phyloP scores from a whole-genome alignment of 2,113 vertebrate genomes.

The Thamnaconus septentrionalis region DNA sequence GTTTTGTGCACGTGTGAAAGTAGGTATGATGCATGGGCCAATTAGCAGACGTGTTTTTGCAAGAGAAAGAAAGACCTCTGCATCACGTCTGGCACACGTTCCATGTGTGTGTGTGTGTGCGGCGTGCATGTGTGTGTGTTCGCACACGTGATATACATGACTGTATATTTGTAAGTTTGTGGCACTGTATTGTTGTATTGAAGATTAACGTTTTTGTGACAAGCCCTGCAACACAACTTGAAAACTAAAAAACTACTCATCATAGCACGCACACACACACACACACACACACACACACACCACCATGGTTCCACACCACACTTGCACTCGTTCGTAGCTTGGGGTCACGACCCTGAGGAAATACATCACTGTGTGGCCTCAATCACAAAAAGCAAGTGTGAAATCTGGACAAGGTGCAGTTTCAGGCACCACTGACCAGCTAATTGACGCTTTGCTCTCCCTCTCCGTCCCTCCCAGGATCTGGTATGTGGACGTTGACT shows the following conservation, averaged over 20 bases:
- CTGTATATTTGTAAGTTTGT: no score
- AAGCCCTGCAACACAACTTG: no score
- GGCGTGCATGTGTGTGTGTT: no score
- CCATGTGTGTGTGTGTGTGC: no score
- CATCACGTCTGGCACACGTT: conserved; percentile 28
- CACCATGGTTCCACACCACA: no score
- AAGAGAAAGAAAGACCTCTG: conserved; percentile 41
- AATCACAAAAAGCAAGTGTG: conserved; percentile 51
- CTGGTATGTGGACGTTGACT: conserved; percentile 24
- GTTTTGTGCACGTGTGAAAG: conserved; percentile 38
- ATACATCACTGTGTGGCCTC: conserved; percentile 48
- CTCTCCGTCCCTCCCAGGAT: conserved; percentile 1
- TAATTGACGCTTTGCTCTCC: conserved; percentile 19
- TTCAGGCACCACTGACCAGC: conserved; percentile 32
- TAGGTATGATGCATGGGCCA: conserved; percentile 18
- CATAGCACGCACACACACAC: no score
- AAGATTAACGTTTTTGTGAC: no score
- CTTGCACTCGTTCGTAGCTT: no score
- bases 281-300: no score
- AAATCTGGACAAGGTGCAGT: conserved; percentile 64
- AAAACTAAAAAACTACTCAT: no score
- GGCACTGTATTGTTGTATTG: no score
- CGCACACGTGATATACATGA: no score
- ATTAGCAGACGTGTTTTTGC: conserved; percentile 52
- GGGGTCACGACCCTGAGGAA: conserved; percentile 41